phyloP scores from a whole-genome alignment of 1,140 invertebrate species.

The Ips nitidus region DNA sequence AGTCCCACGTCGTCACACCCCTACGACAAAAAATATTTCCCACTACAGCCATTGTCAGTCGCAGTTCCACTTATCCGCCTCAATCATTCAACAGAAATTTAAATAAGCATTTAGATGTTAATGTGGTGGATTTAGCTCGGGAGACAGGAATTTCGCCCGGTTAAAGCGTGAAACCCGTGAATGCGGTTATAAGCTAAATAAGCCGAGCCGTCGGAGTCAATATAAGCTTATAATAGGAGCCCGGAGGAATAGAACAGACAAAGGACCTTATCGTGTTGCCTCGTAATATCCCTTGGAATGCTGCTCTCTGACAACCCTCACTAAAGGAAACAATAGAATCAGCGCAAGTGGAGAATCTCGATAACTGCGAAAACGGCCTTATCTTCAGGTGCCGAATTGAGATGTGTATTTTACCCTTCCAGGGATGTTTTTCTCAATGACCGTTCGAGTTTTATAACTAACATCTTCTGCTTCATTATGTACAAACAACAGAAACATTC shows the following conservation, averaged over 20 bases:
- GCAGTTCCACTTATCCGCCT: background rate
- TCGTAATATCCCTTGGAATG: conserved; percentile 18
- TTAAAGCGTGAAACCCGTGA: conserved; percentile 42
- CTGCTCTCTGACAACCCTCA: conserved; percentile 10
- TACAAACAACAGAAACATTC: no score
- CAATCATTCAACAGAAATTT: conserved; percentile 32
- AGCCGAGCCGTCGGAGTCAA: conserved; percentile 40
- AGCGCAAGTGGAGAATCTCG: conserved; percentile 12
- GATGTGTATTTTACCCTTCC: no score
- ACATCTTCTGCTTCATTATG: no score
- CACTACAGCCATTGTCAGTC: background rate
- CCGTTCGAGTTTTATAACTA: no score
- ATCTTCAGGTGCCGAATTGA: background rate
- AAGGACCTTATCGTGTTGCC: conserved; percentile 18
- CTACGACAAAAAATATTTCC: no score
- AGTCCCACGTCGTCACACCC: no score
- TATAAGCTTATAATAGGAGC: conserved; percentile 40
- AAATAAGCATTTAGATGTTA: conserved; percentile 46
- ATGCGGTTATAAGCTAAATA: conserved; percentile 44
- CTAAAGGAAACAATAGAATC: conserved; percentile 19
- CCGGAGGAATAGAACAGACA: conserved; percentile 12
- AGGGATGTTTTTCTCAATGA: no score
- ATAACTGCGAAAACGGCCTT: conserved; percentile 12
- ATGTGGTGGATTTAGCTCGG: conserved; percentile 40
- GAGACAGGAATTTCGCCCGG: conserved; percentile 37